Evolutionary conservation across 2,797 vertebrate genomes (phyloP).

Genomic region (Synaphobranchus kaupii): DNA sequence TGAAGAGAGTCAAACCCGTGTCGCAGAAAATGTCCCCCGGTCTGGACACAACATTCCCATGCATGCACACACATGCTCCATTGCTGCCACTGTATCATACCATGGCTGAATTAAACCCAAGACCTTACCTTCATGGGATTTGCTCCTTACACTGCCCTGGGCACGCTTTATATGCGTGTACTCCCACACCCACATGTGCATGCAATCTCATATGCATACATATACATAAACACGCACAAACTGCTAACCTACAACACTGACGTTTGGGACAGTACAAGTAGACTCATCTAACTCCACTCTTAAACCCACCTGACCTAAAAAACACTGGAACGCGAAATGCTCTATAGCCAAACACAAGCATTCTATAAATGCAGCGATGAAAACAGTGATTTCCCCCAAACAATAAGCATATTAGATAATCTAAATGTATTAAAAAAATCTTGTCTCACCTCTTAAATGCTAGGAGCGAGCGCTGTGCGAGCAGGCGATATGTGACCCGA

Average conservation of each 20-base stretch:
- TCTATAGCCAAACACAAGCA: background rate
- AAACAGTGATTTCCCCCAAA: background rate
- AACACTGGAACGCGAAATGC: slow-evolving; percentile 33
- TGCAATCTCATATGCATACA: background rate
- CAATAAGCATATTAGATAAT: background rate
- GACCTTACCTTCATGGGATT: background rate
- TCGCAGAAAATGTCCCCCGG: background rate
- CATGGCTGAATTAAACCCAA: slow-evolving; percentile 30
- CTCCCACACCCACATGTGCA: background rate
- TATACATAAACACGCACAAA: background rate
- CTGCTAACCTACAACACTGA: slow-evolving; percentile 20
- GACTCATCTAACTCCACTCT: slow-evolving; percentile 10
- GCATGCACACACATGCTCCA: background rate
- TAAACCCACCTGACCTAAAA: slow-evolving; percentile 38
- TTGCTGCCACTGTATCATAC: background rate
- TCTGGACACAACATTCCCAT: background rate
- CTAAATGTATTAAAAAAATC: background rate
- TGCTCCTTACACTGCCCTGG: background rate
- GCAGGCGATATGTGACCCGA: background rate
- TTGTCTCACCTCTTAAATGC: background rate
- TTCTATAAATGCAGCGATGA: background rate
- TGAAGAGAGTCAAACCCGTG: background rate
- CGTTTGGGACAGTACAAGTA: background rate
- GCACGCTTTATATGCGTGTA: slow-evolving; percentile 19
- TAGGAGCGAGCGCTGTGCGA: background rate